Conservation (phyloP, 92 coral and sea anemone genomes). For the Paragorgia papillata region DNA sequence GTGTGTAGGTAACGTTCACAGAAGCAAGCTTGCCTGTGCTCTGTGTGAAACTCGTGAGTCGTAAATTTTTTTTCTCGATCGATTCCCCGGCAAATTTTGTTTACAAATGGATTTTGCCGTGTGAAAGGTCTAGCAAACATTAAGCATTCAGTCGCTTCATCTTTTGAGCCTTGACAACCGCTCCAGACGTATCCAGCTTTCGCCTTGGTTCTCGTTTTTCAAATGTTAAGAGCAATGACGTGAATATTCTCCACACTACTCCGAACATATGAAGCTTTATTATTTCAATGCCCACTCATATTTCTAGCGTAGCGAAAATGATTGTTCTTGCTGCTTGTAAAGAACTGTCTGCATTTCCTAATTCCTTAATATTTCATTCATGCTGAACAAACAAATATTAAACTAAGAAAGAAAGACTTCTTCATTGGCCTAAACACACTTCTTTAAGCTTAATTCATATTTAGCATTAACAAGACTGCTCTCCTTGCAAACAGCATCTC, state of each 20-base stretch:
- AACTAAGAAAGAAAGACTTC: background rate
- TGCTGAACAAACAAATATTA: conserved; percentile 9
- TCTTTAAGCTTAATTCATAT: background rate
- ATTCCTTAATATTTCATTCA: conserved; percentile 8
- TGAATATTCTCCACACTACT: too few species aligned
- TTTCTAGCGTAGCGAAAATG: too few species aligned
- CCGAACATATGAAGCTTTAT: too few species aligned
- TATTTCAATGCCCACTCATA: background rate
- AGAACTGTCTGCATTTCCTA: background rate
- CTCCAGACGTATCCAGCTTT: too few species aligned
- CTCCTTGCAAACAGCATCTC: too few species aligned
- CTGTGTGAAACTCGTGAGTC: conserved; percentile 14
- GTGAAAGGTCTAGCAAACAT: conserved; percentile 58
- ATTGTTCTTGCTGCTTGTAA: background rate
- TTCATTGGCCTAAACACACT: background rate
- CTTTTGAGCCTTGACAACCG: conserved; percentile 22
- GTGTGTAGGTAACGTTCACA: background rate
- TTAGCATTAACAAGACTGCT: too few species aligned
- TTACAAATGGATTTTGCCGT: conserved; percentile 61
- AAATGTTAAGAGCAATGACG: too few species aligned
- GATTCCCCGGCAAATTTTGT: conserved; percentile 31
- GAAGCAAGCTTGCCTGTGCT: background rate
- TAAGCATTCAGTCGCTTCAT: conserved; percentile 3
- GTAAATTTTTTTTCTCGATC: conserved; percentile 28
- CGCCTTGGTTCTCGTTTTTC: too few species aligned